A percentile compares a stretch with the other conserved stretches of the same genome.
Conservation (phyloP, 1,140 invertebrate genomes). For the Drosophila eugracilis region DNA sequence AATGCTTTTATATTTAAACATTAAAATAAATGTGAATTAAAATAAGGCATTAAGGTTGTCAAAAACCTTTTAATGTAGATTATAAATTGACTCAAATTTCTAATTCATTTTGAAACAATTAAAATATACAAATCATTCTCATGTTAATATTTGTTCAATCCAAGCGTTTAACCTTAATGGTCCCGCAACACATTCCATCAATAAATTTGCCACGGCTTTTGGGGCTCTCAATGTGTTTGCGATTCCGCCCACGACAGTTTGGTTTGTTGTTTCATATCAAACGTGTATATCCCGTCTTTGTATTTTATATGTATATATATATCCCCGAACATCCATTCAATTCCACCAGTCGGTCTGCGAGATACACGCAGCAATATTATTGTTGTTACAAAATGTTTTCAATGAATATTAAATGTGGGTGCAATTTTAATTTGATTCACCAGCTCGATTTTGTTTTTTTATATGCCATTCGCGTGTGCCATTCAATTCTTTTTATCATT, state of each 20-base stretch:
- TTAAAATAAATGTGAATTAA: too few relatives aligned
- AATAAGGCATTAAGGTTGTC: too few relatives aligned
- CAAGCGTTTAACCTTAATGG: conserved; percentile 34
- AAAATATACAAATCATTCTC: conserved; percentile 14
- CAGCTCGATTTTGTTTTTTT: conserved; percentile 21
- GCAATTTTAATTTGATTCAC: conserved; percentile 60
- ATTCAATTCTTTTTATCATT: conserved; percentile 51
- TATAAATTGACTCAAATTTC: not conserved
- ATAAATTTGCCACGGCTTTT: conserved; percentile 28
- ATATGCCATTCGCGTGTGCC: conserved; percentile 21
- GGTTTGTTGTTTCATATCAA: conserved; percentile 45
- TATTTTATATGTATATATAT: conserved; percentile 32
- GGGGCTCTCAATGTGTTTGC: conserved; percentile 33
- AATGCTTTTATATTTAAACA: not conserved
- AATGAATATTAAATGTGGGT: conserved; percentile 77
- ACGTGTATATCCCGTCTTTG: conserved; percentile 32
- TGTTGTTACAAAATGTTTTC: conserved; percentile 72
- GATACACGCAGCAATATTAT: conserved; percentile 60
- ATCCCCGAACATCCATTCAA: conserved; percentile 36
- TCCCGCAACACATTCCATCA: conserved; percentile 11
- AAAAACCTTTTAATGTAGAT: not conserved
- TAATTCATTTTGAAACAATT: conserved; percentile 7
- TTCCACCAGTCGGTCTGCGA: conserved; percentile 18
- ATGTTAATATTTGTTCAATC: conserved; percentile 39
- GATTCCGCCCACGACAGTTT: conserved; percentile 40